phyloP scores from a whole-genome alignment of 2,797 vertebrate species.

The Salarias fasciatus region DNA sequence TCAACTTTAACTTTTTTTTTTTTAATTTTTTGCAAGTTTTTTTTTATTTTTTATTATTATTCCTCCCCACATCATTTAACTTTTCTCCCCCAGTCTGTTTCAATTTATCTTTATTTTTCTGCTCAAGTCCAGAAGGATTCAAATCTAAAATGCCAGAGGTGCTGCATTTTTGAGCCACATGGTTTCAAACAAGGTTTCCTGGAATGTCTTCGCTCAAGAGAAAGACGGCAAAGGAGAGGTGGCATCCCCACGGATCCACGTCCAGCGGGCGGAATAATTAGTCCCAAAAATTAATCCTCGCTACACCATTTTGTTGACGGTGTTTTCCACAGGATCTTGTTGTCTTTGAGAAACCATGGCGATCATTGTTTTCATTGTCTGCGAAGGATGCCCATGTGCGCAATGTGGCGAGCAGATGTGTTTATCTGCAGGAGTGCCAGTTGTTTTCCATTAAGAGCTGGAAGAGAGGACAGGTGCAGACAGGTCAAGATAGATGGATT shows the following conservation, averaged over 20 bases:
- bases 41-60: background rate
- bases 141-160: background rate
- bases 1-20: too few relatives aligned
- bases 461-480: constrained; percentile 9
- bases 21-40: too few relatives aligned
- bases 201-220: constrained; percentile 39
- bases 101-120: background rate
- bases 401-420: constrained; percentile 58
- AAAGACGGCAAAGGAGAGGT: too few relatives aligned
- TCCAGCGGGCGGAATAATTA: too few relatives aligned
- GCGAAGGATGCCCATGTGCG: background rate
- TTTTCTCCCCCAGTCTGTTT: background rate
- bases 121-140: constrained; percentile 17
- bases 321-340: too few relatives aligned
- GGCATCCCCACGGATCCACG: too few relatives aligned
- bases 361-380: too few relatives aligned
- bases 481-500: constrained; percentile 16
- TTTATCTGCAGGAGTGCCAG: constrained; percentile 30
- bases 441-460: constrained; percentile 43
- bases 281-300: too few relatives aligned
- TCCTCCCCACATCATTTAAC: too few relatives aligned
- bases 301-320: too few relatives aligned
- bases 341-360: too few relatives aligned
- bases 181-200: constrained; percentile 51
- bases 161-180: constrained; percentile 56